These are phyloP conservation scores for Athrips mouffetella DNA, from an alignment of 2,888 invertebrate species.

Conservation along the genomic window DNA sequence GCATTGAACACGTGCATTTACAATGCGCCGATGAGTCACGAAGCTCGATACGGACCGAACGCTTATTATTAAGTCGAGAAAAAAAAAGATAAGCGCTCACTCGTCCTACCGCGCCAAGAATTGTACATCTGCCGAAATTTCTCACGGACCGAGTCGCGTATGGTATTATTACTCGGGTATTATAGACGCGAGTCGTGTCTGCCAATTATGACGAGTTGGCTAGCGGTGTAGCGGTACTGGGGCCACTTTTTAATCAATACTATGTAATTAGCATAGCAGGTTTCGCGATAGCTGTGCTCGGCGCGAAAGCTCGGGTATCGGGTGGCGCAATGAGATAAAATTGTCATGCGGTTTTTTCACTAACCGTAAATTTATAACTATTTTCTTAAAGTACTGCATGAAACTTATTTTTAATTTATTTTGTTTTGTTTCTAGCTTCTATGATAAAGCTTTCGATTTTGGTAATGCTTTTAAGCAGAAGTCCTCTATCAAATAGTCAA, in stretches of 20 bases:
- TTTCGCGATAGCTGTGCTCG: conserved; percentile 44
- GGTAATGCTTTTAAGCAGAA: too few relatives aligned
- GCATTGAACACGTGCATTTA: conserved; percentile 69
- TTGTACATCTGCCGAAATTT: conserved; percentile 79
- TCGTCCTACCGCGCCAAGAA: conserved; percentile 72
- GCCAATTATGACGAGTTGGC: conserved; percentile 65
- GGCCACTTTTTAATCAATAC: conserved; percentile 64
- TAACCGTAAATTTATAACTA: conserved; percentile 7
- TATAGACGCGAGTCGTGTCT: conserved; percentile 49
- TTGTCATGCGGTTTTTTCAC: conserved; percentile 14
- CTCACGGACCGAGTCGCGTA: conserved; percentile 69
- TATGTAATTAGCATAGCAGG: conserved; percentile 61
- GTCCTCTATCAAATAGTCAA: too few relatives aligned
- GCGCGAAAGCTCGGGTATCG: conserved; percentile 23
- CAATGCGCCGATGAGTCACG: conserved; percentile 72
- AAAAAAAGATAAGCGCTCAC: conserved; percentile 73
- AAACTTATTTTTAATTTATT: background rate
- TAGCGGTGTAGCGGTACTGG: conserved; percentile 74
- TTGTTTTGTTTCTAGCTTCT: too few relatives aligned
- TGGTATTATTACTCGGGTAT: conserved; percentile 69
- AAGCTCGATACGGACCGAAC: conserved; percentile 53
- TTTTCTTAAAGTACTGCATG: background rate
- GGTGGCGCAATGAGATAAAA: conserved; percentile 16
- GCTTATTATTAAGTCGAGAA: conserved; percentile 64
- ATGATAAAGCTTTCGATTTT: too few relatives aligned